Evolutionary conservation across 2,797 vertebrate species (phyloP).

Genomic region (Micromesistius poutassou): DNA sequence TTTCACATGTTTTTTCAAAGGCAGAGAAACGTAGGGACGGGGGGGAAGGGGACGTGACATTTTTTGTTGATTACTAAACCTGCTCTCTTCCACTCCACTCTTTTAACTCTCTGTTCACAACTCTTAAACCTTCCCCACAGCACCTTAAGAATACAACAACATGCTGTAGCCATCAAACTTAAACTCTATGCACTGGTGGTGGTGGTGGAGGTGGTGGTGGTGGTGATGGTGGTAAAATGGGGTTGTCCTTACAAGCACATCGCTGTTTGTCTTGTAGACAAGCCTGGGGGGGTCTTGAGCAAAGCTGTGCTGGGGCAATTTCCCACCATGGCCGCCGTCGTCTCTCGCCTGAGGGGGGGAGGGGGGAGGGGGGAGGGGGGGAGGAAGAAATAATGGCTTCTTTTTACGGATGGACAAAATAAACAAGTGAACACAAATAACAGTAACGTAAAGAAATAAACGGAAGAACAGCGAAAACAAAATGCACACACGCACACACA

Average conservation of each 20-base stretch:
- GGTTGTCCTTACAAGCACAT: slow-evolving; percentile 99
- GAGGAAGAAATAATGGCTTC: slow-evolving; percentile 99
- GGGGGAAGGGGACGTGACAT: background rate
- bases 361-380: slow-evolving; percentile 92
- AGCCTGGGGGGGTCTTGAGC: slow-evolving; percentile 99
- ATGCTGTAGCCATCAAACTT: slow-evolving; percentile 60
- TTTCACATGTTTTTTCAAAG: background rate
- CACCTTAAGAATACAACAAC: slow-evolving; percentile 60
- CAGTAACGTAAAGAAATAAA: slow-evolving; percentile 38
- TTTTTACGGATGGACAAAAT: slow-evolving; percentile 98
- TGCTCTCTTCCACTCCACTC: background rate
- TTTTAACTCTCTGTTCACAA: background rate
- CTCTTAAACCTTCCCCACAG: background rate
- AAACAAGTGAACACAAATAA: slow-evolving; percentile 71
- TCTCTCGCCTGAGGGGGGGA: slow-evolving; percentile 98
- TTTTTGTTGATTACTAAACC: background rate
- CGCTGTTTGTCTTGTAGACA: slow-evolving; percentile 99
- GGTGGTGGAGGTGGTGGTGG: slow-evolving; percentile 70
- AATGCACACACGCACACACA: slow-evolving; percentile 12
- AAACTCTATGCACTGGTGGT: slow-evolving; percentile 47
- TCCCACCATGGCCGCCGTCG: slow-evolving; percentile 98
- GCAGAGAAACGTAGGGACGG: background rate
- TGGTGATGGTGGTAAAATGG: slow-evolving; percentile 84
- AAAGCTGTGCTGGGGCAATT: slow-evolving; percentile 98
- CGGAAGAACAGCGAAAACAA: slow-evolving; percentile 15